phyloP scores from a whole-genome alignment of 2,888 invertebrate genomes.

The Phragmatobia fuliginosa region DNA sequence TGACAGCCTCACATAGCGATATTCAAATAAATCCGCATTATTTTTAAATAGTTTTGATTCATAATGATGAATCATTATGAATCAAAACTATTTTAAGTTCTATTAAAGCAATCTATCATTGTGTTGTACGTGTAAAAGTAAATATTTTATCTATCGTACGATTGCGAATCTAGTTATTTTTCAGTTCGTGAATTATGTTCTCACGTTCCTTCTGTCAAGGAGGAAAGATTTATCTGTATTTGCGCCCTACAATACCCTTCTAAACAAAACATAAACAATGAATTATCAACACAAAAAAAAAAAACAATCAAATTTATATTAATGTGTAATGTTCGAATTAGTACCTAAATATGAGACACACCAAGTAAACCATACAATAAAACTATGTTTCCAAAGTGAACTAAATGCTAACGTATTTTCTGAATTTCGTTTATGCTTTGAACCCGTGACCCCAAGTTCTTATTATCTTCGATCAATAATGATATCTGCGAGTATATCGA shows the following conservation, averaged over 20 bases:
- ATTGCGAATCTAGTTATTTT: background rate
- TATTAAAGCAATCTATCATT: background rate
- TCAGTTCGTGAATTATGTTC: background rate
- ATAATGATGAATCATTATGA: too few species aligned
- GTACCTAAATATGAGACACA: background rate
- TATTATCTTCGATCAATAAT: background rate
- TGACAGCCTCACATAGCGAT: too few species aligned
- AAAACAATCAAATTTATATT: background rate
- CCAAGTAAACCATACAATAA: background rate
- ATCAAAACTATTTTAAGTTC: background rate
- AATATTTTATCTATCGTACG: background rate
- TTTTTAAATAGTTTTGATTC: too few species aligned
- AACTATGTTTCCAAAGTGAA: background rate
- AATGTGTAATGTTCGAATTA: background rate
- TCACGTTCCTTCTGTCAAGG: background rate
- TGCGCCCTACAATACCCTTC: background rate
- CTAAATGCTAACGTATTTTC: background rate
- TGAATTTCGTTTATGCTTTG: background rate
- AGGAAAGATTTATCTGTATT: background rate
- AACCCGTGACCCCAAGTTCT: background rate
- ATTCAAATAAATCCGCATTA: background rate
- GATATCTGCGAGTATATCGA: constrained; percentile 10
- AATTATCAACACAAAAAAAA: background rate
- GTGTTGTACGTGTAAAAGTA: background rate
- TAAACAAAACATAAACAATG: background rate